Evolutionary conservation across 53 echinoderm and acorn worm species (phyloP).

Genomic region (Antedon mediterranea): DNA sequence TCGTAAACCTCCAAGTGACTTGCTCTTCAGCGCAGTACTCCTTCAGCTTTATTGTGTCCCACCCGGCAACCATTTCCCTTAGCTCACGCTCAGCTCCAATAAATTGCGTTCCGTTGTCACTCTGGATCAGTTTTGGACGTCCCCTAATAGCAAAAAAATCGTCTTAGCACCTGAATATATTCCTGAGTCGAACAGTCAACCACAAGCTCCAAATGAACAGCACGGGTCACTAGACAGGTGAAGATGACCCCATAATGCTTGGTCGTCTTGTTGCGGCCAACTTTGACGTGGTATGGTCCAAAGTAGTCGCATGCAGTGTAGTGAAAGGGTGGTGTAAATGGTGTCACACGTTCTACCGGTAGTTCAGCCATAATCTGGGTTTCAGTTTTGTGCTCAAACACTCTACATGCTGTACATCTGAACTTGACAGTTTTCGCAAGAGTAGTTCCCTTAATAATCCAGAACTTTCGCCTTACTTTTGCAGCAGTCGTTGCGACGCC

Average conservation of each 20-base stretch:
- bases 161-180: constrained; percentile 36
- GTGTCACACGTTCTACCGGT: constrained; percentile 10
- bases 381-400: constrained; percentile 12
- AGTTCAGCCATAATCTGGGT: constrained; percentile 23
- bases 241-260: constrained; percentile 28
- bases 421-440: constrained; percentile 22
- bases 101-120: constrained; percentile 52
- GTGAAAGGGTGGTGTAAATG: constrained; percentile 34
- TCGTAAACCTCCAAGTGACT: constrained; percentile 41
- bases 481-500: constrained; percentile 39
- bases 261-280: constrained; percentile 16
- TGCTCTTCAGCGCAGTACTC: constrained; percentile 54
- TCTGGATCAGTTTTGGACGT: constrained; percentile 27
- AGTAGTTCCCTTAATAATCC: constrained; percentile 8
- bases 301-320: constrained; percentile 28
- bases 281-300: constrained; percentile 16
- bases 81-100: constrained; percentile 35
- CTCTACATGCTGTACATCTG: constrained; percentile 20
- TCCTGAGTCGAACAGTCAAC: constrained; percentile 32
- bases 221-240: constrained; percentile 39
- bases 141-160: constrained; percentile 49
- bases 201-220: constrained; percentile 50
- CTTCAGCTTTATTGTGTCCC: constrained; percentile 20
- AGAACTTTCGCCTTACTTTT: constrained; percentile 15
- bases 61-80: constrained; percentile 34